phyloP scores from a whole-genome alignment of 2,888 invertebrate genomes.

The Synergus gifuensis region DNA sequence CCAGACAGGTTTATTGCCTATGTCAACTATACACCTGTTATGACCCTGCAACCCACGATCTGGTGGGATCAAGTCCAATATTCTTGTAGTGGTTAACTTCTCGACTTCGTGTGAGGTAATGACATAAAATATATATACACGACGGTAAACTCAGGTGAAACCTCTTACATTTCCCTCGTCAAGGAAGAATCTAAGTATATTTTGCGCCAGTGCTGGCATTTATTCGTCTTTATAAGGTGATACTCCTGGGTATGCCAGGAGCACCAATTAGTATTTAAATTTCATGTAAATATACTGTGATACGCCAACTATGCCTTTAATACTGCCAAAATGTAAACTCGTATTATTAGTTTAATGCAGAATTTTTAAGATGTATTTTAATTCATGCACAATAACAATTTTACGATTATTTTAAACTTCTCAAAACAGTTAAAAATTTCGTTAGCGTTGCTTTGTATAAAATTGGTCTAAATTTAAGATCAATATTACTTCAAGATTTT shows the following conservation, averaged over 20 bases:
- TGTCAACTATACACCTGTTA: constrained; percentile 1
- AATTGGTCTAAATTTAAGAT: no score
- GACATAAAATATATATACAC: constrained; percentile 70
- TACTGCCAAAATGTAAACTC: no score
- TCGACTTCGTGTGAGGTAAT: constrained; percentile 73
- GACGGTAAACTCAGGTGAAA: constrained; percentile 55
- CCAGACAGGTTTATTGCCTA: not conserved
- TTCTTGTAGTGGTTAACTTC: constrained; percentile 21
- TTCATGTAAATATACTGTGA: no score
- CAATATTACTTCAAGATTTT: no score
- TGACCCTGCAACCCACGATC: constrained; percentile 40
- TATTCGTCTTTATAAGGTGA: not conserved
- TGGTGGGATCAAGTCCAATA: constrained; percentile 46
- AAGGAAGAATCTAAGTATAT: not conserved
- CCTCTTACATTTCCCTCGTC: constrained; percentile 34
- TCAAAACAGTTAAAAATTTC: no score
- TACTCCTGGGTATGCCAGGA: not conserved
- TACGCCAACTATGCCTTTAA: no score
- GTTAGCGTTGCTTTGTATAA: no score
- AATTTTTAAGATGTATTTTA: no score
- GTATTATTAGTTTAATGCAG: no score
- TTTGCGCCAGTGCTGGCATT: not conserved
- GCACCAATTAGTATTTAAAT: no score
- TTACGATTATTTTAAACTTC: no score
- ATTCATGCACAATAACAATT: no score